Percentiles rank a stretch among this genome's conserved stretches.
Conservation (phyloP, 2,888 invertebrate genomes). For the Caenorhabditis becei region DNA sequence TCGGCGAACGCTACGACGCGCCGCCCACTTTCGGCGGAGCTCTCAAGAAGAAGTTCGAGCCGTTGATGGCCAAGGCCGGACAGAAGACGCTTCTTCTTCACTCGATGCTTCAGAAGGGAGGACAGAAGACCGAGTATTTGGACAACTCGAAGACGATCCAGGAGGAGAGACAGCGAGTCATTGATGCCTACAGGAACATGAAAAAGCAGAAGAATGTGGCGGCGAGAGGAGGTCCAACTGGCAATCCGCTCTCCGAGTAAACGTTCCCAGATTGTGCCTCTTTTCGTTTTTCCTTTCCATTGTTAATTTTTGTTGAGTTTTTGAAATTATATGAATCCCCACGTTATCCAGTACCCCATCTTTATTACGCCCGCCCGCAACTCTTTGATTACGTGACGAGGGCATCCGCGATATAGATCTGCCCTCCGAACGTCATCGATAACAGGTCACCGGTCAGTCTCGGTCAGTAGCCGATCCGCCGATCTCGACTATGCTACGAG, state of each 20-base stretch:
- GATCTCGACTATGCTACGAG: background rate
- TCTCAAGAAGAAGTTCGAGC: conserved; percentile 69
- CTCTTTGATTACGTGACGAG: background rate
- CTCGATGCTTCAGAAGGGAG: conserved; percentile 63
- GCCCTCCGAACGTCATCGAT: background rate
- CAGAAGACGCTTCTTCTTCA: conserved; percentile 74
- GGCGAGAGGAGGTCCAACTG: background rate
- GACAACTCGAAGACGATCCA: conserved; percentile 50
- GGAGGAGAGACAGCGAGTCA: conserved; percentile 71
- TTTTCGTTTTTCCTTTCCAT: conserved; percentile 33
- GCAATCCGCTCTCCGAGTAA: conserved; percentile 7
- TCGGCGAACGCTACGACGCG: conserved; percentile 77
- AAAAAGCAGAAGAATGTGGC: conserved; percentile 64
- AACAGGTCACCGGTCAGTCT: background rate
- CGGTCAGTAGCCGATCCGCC: no score
- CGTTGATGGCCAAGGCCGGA: conserved; percentile 73
- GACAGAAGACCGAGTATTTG: conserved; percentile 55
- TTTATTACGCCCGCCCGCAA: background rate
- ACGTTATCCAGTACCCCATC: no score
- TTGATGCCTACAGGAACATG: conserved; percentile 73
- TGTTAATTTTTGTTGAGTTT: conserved; percentile 33
- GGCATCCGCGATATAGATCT: background rate
- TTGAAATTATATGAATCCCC: conserved; percentile 1
- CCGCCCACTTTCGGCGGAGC: conserved; percentile 73
- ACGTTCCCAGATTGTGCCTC: background rate